Evolutionary conservation across 2,113 vertebrate genomes (phyloP), one percentile per base, ranked within the genome.

Genomic region (Ranitomeya imitator): DNA sequence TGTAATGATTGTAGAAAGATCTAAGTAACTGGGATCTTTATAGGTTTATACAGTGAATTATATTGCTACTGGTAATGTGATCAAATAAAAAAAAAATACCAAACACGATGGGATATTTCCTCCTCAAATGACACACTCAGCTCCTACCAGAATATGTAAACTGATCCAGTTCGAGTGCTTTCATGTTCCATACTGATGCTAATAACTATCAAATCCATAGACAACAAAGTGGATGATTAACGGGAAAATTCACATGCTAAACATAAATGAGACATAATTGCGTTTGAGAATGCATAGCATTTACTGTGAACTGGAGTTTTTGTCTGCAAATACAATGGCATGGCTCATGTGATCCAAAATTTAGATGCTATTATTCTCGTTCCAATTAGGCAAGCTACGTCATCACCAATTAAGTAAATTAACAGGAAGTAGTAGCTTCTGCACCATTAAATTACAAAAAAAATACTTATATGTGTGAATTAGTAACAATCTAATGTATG

Each of bases 161-260:
- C 57, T 37, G 23, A 81, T 31, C 21, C 45, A 26, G 7, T 71
- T 16, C 63, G 55, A 84, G 82, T 71, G 52, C 82, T 84, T 84
- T 84, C 82, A 84, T 84, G 82, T 55, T 60, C 57, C 23, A 59
- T 52, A 60, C 69, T 21, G 23, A 59, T 59, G 67, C 83, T 54
- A 71, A 74, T 57, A 85, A 45, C 83, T 74, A 76, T 85, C 83
- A 37, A 85, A 74, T 54, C 11, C 83, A 73, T 69, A 59, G 69
- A 85, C 67, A 59, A 85, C 54, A 85, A 73, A 85, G 51, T 76
- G 26, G 82, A 84, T 84, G 82, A 71, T 84, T 71, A 84, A 84
- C 21, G 82, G 14, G 65, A 84, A 69, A 84, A 71, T 55, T 55
- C 65, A 71, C 45, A 54, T 26, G 82, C 21, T 84, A 71, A 83